phyloP scores from a whole-genome alignment of 2,113 vertebrate genomes.

The Syngnathus floridae region DNA sequence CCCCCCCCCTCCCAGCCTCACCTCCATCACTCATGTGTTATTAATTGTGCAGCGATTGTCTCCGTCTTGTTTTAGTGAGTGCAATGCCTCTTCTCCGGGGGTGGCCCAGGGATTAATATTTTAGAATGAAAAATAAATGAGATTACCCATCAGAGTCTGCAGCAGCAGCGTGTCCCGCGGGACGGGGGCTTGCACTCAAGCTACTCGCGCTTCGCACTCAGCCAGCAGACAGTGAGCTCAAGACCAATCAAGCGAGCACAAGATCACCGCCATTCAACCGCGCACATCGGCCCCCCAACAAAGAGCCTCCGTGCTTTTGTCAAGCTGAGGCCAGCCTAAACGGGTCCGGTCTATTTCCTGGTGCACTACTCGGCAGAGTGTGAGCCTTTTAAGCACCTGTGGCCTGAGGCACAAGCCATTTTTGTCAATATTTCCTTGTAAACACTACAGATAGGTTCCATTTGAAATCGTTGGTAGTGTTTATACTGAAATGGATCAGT shows the following conservation, averaged over 20 bases:
- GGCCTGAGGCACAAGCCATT: constrained; percentile 47
- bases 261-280: constrained; percentile 51
- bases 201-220: constrained; percentile 64
- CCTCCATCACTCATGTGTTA: constrained; percentile 64
- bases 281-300: constrained; percentile 48
- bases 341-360: constrained; percentile 47
- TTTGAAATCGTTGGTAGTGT: constrained; percentile 34
- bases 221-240: constrained; percentile 60
- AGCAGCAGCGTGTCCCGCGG: constrained; percentile 48
- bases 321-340: constrained; percentile 46
- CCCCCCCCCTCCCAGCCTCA: constrained; percentile 7
- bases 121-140: constrained; percentile 73
- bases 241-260: constrained; percentile 63
- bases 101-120: constrained; percentile 69
- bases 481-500: constrained; percentile 35
- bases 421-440: constrained; percentile 58
- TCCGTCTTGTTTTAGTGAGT: constrained; percentile 66
- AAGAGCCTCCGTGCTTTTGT: constrained; percentile 49
- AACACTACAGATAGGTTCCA: constrained; percentile 50
- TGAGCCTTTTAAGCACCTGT: constrained; percentile 50
- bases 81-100: constrained; percentile 65
- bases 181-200: constrained; percentile 63
- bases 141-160: constrained; percentile 70
- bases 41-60: constrained; percentile 68
- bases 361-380: constrained; percentile 33